These are phyloP conservation scores for Lathamus discolor DNA, from an alignment of 2,113 vertebrate genomes.

Conservation along the genomic window DNA sequence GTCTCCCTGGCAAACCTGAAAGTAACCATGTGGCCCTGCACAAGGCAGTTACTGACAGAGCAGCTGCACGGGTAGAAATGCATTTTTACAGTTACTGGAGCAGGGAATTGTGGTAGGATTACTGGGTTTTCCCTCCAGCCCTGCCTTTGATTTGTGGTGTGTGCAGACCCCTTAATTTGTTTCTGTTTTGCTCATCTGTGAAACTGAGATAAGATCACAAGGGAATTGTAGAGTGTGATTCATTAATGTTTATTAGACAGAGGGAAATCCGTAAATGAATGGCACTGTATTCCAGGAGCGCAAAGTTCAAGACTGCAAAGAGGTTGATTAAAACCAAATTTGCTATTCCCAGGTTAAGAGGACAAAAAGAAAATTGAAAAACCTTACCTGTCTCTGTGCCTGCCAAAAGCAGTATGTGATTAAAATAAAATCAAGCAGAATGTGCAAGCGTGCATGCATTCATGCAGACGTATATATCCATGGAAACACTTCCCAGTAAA, in stretches of 20 bases:
- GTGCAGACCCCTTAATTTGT: conserved; percentile 34
- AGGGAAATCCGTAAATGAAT: conserved; percentile 47
- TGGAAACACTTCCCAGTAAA: neutral
- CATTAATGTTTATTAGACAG: conserved; percentile 54
- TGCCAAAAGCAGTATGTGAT: neutral
- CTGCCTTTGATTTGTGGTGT: conserved; percentile 47
- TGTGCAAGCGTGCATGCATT: neutral
- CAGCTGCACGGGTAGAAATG: neutral
- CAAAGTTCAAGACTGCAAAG: conserved; percentile 40
- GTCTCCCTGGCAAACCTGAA: neutral
- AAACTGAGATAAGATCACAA: conserved; percentile 37
- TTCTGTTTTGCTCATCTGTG: conserved; percentile 50
- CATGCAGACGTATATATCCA: accelerated
- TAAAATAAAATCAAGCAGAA: neutral
- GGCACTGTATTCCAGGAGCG: conserved; percentile 20
- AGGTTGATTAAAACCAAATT: conserved; percentile 46
- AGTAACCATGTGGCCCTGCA: neutral
- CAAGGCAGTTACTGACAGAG: neutral
- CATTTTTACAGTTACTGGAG: neutral
- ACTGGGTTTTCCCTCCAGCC: neutral
- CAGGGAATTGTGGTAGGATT: neutral
- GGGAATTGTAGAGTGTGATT: conserved; percentile 7
- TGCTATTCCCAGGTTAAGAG: neutral
- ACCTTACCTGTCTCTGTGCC: neutral
- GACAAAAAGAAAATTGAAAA: neutral